Base-by-base conservation (phyloP, 2,797 vertebrate species). In the Sebastes dallii region DNA sequence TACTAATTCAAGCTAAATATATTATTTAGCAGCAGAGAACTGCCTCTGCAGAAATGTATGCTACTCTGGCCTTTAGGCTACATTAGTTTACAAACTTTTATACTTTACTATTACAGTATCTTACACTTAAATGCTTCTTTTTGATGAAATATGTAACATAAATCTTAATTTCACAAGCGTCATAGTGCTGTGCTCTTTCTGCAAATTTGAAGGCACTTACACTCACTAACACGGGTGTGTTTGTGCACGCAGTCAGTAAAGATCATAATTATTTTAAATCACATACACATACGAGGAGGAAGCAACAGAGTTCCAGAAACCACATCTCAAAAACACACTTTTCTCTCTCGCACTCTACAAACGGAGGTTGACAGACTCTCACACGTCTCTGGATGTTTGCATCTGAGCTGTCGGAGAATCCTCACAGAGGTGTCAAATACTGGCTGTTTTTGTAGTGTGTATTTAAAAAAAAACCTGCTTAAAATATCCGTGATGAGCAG, bases 371-470 rank as follows among this genome's bases (percentile, higher is more conserved):
- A 67, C 55, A 71, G 80, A 65, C 67, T 64, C 59, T 84, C 80
- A 72, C 80, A 80, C 65, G 25, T 68, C 66, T 79, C 68, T 36
- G 54, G 18, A 10, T 66, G 34, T 86, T 85, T 83, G 66, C 50
- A 81, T 77, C 59, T 66, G 50, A 80, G 46, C 74, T 42, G 68
- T 67, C 30, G 27, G 62, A 66, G 50, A 75, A 78, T 78, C 25
- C 5, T 64, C 67, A 42, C 67, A 12, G 71, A 66, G 6, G 71
- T 86, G 87, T 75, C 70, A 88, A 84, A 90, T 80, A 90, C 75
- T 76, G 80, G 64, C 34, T 74, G 42, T 20, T 75, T 69, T 74
- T 32, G 25, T 20, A 7, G n/a, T 1, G 5, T 7, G 9, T 25
- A 4, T 59, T 24, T 30, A 34, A 29, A 54, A 42, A 42, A 34